Conservation (phyloP, 1,140 invertebrate genomes). For the Caligus rogercresseyi region DNA sequence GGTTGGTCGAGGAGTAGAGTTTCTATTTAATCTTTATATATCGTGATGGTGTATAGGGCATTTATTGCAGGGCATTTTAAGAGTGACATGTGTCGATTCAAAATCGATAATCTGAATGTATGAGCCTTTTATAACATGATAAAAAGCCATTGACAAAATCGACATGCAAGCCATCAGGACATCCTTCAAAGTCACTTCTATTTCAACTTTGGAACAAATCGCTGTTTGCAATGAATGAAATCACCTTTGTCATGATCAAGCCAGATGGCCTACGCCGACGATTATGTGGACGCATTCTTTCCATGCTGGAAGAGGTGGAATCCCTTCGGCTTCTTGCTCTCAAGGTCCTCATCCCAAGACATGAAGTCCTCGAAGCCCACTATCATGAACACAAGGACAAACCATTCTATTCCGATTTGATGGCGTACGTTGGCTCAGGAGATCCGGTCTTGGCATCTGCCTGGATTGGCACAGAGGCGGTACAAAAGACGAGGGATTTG, state of each 20-base stretch:
- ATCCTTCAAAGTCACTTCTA: too few relatives aligned
- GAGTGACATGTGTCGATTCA: too few relatives aligned
- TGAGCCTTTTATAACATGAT: too few relatives aligned
- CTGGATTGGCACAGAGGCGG: background rate
- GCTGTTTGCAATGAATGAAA: conserved; percentile 1
- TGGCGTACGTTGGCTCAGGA: conserved; percentile 3
- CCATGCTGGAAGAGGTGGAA: background rate
- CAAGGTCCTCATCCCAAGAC: background rate
- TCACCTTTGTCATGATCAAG: background rate
- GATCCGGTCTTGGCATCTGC: background rate
- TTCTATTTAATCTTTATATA: too few relatives aligned
- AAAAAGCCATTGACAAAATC: too few relatives aligned
- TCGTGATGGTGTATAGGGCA: too few relatives aligned
- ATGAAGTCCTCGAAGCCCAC: background rate
- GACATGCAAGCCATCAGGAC: too few relatives aligned
- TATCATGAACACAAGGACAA: background rate
- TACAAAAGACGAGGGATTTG: background rate
- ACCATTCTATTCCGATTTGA: background rate
- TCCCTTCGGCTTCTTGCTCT: background rate
- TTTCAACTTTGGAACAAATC: too few relatives aligned
- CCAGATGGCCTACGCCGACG: background rate
- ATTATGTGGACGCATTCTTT: background rate
- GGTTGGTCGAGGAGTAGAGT: too few relatives aligned
- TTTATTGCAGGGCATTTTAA: too few relatives aligned
- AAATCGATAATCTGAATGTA: too few relatives aligned